Percentiles rank a stretch among this genome's conserved stretches.
These are phyloP conservation scores for Leptatherina wallacei DNA, from an alignment of 2,797 vertebrate species.

Conservation along the genomic window DNA sequence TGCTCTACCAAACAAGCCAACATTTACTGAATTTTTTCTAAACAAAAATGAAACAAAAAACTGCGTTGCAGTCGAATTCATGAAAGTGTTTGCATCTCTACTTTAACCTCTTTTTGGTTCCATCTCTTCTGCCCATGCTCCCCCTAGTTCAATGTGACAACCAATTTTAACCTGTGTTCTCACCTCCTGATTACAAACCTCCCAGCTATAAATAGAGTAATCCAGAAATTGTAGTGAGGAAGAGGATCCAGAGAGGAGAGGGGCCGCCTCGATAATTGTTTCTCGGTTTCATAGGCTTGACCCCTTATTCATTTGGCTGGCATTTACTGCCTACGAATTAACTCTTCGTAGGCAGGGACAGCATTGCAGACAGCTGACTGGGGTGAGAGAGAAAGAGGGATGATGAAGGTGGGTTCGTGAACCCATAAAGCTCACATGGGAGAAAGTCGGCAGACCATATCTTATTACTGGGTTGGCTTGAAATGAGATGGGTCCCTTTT, in stretches of 20 bases:
- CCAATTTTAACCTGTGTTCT: slow-evolving; percentile 58
- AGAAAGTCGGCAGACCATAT: slow-evolving; percentile 68
- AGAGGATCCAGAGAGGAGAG: slow-evolving; percentile 26
- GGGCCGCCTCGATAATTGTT: slow-evolving; percentile 63
- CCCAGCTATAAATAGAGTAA: slow-evolving; percentile 36
- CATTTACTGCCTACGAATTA: slow-evolving; percentile 71
- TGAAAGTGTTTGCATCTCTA: slow-evolving; percentile 4
- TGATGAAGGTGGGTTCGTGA: slow-evolving; percentile 53
- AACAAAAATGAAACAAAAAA: background rate
- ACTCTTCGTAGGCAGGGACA: slow-evolving; percentile 51
- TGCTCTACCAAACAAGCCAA: background rate
- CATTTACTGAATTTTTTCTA: background rate
- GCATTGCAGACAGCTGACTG: slow-evolving; percentile 34
- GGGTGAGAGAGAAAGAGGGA: slow-evolving; percentile 35
- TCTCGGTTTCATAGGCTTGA: slow-evolving; percentile 63
- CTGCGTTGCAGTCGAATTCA: background rate
- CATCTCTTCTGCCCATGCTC: slow-evolving; percentile 37
- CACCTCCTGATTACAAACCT: slow-evolving; percentile 53
- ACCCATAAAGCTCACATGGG: slow-evolving; percentile 71
- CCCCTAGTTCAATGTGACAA: slow-evolving; percentile 59
- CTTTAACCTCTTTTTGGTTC: slow-evolving; percentile 6
- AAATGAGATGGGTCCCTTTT: slow-evolving; percentile 72
- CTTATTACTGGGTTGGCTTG: slow-evolving; percentile 74
- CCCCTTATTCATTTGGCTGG: slow-evolving; percentile 70
- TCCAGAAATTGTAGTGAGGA: slow-evolving; percentile 24